Evolutionary conservation across 2,797 vertebrate species (phyloP).

Genomic region (Hybognathus amarus): DNA sequence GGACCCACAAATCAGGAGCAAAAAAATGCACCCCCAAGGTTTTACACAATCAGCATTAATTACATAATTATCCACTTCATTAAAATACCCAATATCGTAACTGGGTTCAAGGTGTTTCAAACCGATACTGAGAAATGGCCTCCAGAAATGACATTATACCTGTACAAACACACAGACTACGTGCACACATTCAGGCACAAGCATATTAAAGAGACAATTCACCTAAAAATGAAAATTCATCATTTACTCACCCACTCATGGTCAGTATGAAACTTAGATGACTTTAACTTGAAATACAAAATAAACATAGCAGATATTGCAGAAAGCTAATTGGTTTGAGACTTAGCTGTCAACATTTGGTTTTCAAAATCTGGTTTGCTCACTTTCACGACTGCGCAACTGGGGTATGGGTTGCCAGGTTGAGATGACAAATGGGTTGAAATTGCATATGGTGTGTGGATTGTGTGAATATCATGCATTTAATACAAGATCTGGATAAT

Average conservation of each 20-base stretch:
- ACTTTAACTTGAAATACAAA: background rate
- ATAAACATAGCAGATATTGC: background rate
- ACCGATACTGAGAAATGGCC: slow-evolving; percentile 49
- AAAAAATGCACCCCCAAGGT: slow-evolving; percentile 56
- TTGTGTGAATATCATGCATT: too few relatives aligned
- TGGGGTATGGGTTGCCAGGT: too few relatives aligned
- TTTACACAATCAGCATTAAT: slow-evolving; percentile 60
- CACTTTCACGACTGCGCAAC: too few relatives aligned
- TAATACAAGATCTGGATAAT: too few relatives aligned
- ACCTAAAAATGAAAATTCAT: background rate
- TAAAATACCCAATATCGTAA: slow-evolving; percentile 56
- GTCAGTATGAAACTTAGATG: background rate
- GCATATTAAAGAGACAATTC: background rate
- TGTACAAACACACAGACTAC: background rate
- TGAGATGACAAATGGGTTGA: too few relatives aligned
- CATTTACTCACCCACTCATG: background rate
- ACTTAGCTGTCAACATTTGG: background rate
- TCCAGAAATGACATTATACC: slow-evolving; percentile 38
- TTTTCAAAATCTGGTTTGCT: too few relatives aligned
- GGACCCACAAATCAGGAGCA: slow-evolving; percentile 56
- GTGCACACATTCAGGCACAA: background rate
- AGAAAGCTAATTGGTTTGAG: background rate
- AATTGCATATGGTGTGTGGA: too few relatives aligned
- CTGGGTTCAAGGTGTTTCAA: slow-evolving; percentile 59
- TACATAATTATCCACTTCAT: slow-evolving; percentile 66